Percentiles rank a stretch among this genome's conserved stretches.
These are phyloP conservation scores for Wasmannia auropunctata DNA, from an alignment of 1,140 invertebrate species.

Conservation along the genomic window DNA sequence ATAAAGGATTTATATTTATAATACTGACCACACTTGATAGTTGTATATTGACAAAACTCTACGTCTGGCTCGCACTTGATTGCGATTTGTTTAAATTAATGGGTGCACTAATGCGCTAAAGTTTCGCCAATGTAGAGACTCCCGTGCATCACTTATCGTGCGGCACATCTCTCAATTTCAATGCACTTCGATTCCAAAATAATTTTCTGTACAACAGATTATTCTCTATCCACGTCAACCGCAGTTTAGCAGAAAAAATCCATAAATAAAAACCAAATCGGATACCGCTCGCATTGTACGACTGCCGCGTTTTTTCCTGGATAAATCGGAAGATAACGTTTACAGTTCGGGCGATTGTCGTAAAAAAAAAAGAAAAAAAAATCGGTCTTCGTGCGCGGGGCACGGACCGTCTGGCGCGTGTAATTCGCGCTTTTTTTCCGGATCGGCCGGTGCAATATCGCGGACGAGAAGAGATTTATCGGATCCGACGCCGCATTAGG, in stretches of 20 bases:
- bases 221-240: not conserved
- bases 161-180: not conserved
- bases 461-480: slow-evolving; percentile 56
- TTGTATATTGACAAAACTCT: not conserved
- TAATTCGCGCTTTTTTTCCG: slow-evolving; percentile 59
- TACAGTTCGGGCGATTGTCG: slow-evolving; percentile 6
- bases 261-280: slow-evolving; percentile 34
- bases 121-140: not conserved
- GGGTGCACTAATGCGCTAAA: not conserved
- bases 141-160: not conserved
- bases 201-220: not conserved
- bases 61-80: not conserved
- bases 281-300: not conserved
- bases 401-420: slow-evolving; percentile 37
- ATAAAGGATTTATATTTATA: not conserved
- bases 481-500: slow-evolving; percentile 52
- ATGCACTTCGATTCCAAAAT: not conserved
- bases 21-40: not conserved
- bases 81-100: not conserved
- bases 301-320: not conserved
- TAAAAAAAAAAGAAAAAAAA: slow-evolving; percentile 1
- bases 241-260: not conserved
- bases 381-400: not conserved
- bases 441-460: slow-evolving; percentile 46
- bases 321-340: slow-evolving; percentile 56